Evolutionary conservation across 2,113 vertebrate genomes (phyloP).

Genomic region (Myotis brandtii): DNA sequence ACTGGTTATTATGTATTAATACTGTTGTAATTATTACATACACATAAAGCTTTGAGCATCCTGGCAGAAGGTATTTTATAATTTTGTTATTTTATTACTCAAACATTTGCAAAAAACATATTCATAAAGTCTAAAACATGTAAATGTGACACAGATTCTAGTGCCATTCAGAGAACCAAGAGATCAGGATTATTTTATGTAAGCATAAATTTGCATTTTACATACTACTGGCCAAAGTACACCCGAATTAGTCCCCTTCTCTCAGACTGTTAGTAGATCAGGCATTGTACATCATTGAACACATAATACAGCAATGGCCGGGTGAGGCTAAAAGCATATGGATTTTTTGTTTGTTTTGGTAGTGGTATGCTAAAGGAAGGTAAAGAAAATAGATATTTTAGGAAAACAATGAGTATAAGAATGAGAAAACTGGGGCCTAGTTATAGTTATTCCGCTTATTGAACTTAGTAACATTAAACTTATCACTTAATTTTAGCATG

Average conservation of each 20-base stretch:
- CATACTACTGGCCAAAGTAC: background rate
- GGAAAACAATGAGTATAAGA: background rate
- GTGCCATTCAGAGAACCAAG: slow-evolving; percentile 11
- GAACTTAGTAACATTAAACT: background rate
- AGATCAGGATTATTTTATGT: background rate
- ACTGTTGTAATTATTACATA: slow-evolving; percentile 71
- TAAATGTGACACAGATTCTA: slow-evolving; percentile 41
- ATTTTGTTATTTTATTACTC: slow-evolving; percentile 63
- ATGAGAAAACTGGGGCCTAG: background rate
- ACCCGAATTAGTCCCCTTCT: background rate
- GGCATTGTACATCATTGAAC: background rate
- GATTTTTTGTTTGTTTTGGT: background rate
- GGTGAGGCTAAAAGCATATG: background rate
- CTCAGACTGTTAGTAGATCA: background rate
- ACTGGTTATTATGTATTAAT: slow-evolving; percentile 61
- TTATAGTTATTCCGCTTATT: background rate
- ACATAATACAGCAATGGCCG: background rate
- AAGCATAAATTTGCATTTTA: slow-evolving; percentile 33
- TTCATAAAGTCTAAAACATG: slow-evolving; percentile 56
- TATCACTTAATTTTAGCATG: background rate
- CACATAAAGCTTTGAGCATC: slow-evolving; percentile 21
- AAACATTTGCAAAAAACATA: slow-evolving; percentile 66
- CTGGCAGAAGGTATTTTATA: slow-evolving; percentile 60
- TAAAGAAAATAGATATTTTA: background rate
- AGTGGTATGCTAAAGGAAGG: background rate